These are phyloP conservation scores for Dasyornis broadbenti DNA, from an alignment of 2,113 vertebrate genomes.

Conservation along the genomic window DNA sequence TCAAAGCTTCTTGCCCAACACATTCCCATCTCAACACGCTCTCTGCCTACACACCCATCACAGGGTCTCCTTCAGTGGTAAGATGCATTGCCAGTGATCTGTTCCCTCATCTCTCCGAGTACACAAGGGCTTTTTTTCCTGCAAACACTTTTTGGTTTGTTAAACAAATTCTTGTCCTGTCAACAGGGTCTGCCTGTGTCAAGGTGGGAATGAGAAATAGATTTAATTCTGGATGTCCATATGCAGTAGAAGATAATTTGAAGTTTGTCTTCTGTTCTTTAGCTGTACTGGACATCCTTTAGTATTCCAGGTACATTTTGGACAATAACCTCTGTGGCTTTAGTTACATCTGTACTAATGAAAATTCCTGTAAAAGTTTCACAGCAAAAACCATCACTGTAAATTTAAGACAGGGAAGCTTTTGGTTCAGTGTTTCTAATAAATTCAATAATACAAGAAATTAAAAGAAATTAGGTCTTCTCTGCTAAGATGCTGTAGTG, in stretches of 20 bases:
- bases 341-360: not conserved
- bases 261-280: not conserved
- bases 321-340: not conserved
- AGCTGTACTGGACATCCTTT: not conserved
- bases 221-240: not conserved
- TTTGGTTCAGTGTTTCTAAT: not conserved
- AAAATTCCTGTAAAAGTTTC: not conserved
- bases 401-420: not conserved
- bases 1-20: not conserved
- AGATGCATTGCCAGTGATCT: not conserved
- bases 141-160: not conserved
- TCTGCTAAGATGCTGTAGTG: not conserved
- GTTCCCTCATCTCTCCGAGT: not conserved
- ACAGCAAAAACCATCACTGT: not conserved
- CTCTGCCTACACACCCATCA: not conserved
- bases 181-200: not conserved
- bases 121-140: not conserved
- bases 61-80: not conserved
- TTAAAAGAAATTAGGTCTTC: not conserved
- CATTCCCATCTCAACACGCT: not conserved
- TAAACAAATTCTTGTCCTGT: not conserved
- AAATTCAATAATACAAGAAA: constrained; percentile 5
- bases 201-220: not conserved
- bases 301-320: not conserved
- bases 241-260: not conserved